Evolutionary conservation across 1,140 invertebrate species (phyloP).

Genomic region (Orius laevigatus): DNA sequence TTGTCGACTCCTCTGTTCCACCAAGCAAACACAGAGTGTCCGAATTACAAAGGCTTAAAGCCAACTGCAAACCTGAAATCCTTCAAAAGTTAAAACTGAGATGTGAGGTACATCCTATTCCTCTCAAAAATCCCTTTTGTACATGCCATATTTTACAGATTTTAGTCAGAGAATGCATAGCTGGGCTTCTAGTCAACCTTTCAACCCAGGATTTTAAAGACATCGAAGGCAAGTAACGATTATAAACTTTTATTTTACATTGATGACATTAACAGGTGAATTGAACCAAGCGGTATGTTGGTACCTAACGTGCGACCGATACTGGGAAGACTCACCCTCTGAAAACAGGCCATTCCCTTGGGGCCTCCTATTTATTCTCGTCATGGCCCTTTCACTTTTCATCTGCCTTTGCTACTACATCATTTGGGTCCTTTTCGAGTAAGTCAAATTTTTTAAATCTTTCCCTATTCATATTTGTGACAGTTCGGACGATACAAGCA

Average conservation of each 20-base stretch:
- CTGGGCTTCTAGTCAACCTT: constrained; percentile 56
- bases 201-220: constrained; percentile 68
- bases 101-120: constrained; percentile 36
- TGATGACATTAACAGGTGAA: constrained; percentile 42
- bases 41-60: constrained; percentile 52
- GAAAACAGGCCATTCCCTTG: constrained; percentile 61
- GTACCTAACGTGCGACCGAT: constrained; percentile 79
- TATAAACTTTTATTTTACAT: neutral
- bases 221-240: constrained; percentile 48
- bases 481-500: constrained; percentile 44
- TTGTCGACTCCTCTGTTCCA: constrained; percentile 51
- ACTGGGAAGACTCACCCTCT: constrained; percentile 68
- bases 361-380: constrained; percentile 53
- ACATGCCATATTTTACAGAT: constrained; percentile 26
- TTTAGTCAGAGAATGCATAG: constrained; percentile 55
- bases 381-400: constrained; percentile 58
- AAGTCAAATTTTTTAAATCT: constrained; percentile 29
- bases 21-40: constrained; percentile 39
- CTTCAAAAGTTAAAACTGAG: constrained; percentile 52
- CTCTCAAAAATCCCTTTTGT: neutral
- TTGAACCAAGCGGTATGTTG: constrained; percentile 75
- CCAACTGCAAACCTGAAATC: constrained; percentile 65
- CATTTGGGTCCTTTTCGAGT: constrained; percentile 80
- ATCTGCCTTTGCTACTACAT: constrained; percentile 78
- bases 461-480: constrained; percentile 14